phyloP scores from a whole-genome alignment of 2,888 invertebrate species.

The Notodromas monacha region DNA sequence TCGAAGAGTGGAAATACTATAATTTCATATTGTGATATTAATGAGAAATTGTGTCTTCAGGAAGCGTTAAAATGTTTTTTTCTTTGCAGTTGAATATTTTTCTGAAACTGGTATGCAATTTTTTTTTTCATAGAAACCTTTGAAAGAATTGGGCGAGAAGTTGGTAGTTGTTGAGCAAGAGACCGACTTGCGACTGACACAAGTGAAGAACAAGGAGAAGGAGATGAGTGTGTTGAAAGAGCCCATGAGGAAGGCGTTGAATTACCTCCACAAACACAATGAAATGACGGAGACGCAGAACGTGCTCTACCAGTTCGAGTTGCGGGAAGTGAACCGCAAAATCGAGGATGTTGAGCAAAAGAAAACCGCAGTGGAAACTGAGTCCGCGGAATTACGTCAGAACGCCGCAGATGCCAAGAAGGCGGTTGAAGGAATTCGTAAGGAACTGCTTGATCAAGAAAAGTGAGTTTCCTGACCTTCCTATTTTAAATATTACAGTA shows the following conservation, averaged over 20 bases:
- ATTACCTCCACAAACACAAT: constrained; percentile 46
- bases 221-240: constrained; percentile 42
- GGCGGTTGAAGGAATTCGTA: no score
- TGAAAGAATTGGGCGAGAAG: constrained; percentile 32
- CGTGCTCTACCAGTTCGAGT: constrained; percentile 31
- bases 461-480: no score
- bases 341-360: constrained; percentile 5
- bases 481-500: no score
- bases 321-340: constrained; percentile 17
- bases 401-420: no score
- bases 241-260: constrained; percentile 42
- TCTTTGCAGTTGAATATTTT: constrained; percentile 8
- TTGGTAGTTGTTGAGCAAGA: no score
- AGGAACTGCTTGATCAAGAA: no score
- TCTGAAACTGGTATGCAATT: no score
- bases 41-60: no score
- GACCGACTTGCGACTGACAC: constrained; percentile 53
- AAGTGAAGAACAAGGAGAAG: constrained; percentile 44
- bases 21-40: no score
- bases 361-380: constrained; percentile 7
- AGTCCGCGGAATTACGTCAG: no score
- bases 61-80: constrained; percentile 8
- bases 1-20: no score
- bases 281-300: constrained; percentile 30
- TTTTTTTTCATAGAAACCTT: constrained; percentile 36